phyloP scores from a whole-genome alignment of 2,113 vertebrate genomes.

The Apteryx owenii region DNA sequence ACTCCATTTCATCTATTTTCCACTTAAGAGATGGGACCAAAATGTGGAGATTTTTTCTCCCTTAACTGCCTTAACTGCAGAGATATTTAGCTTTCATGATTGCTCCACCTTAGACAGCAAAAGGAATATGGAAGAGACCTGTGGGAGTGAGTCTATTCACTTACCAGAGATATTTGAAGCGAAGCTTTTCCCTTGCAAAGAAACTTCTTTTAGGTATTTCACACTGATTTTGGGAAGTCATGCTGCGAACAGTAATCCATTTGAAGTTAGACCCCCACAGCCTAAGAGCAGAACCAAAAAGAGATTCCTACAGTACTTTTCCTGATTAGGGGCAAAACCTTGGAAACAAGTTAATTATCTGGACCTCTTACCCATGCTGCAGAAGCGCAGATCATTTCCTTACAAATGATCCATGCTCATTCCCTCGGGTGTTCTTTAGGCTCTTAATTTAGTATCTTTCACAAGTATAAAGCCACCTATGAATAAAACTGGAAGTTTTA shows the following conservation, averaged over 20 bases:
- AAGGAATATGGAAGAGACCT: background rate
- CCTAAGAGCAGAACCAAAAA: background rate
- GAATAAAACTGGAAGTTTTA: background rate
- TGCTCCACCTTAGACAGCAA: background rate
- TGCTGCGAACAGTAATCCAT: background rate
- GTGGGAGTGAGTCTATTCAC: background rate
- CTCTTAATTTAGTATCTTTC: background rate
- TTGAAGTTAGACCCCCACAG: background rate
- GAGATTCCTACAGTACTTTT: background rate
- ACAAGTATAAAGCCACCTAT: background rate
- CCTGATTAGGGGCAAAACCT: slow-evolving; percentile 3
- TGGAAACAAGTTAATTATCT: slow-evolving; percentile 22
- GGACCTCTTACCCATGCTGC: background rate
- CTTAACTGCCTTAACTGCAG: background rate
- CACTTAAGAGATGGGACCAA: background rate
- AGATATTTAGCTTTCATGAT: background rate
- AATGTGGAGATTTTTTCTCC: background rate
- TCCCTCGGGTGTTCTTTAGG: background rate
- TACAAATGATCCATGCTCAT: background rate
- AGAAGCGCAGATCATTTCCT: background rate
- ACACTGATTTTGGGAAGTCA: background rate
- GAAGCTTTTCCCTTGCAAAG: background rate
- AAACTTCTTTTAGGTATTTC: background rate
- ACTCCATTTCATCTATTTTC: background rate
- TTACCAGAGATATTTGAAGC: background rate